Conservation (phyloP, 2,888 invertebrate genomes). For the Sphaerophoria taeniata region DNA sequence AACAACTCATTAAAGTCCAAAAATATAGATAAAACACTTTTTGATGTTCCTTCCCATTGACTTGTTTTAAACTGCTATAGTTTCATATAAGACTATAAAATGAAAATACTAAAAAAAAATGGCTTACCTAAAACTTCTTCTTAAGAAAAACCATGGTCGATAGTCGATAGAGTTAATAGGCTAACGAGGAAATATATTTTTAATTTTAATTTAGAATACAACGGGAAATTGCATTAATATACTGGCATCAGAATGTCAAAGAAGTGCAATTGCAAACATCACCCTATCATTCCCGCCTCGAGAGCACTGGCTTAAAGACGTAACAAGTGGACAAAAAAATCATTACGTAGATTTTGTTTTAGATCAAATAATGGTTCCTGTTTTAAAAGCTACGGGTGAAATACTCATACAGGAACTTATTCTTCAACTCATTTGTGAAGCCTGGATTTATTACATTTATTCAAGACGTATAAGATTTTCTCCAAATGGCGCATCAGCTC, state of each 20-base stretch:
- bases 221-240: slow-evolving; percentile 88
- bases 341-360: slow-evolving; percentile 89
- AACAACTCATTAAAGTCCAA: too few species aligned
- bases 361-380: slow-evolving; percentile 90
- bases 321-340: slow-evolving; percentile 82
- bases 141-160: not conserved
- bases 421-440: slow-evolving; percentile 92
- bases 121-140: not conserved
- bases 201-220: slow-evolving; percentile 85
- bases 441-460: slow-evolving; percentile 94
- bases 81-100: too few species aligned
- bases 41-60: too few species aligned
- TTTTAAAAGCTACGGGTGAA: slow-evolving; percentile 90
- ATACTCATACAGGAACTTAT: slow-evolving; percentile 90
- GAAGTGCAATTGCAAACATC: slow-evolving; percentile 90
- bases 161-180: not conserved
- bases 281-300: slow-evolving; percentile 91
- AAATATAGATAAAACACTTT: too few species aligned
- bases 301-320: slow-evolving; percentile 86
- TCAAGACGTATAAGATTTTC: slow-evolving; percentile 92
- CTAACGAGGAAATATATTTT: not conserved
- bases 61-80: too few species aligned
- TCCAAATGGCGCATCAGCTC: slow-evolving; percentile 89
- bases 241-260: slow-evolving; percentile 89
- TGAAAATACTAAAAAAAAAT: too few species aligned